Conservation (phyloP, 2,113 vertebrate species). For the Phaethon lepturus region DNA sequence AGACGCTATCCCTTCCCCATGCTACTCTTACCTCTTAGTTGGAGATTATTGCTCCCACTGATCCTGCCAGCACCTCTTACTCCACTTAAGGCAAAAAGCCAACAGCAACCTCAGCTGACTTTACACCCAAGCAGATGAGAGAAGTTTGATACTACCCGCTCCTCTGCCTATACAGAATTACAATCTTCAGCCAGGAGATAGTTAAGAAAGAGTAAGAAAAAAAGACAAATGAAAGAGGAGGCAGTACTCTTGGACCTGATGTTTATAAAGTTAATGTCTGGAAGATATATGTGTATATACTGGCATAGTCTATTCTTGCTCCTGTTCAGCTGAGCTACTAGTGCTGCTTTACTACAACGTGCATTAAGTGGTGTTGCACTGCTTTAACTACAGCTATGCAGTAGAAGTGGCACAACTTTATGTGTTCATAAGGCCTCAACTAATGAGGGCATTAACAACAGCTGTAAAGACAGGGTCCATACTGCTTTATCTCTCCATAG, state of each 20-base stretch:
- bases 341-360: neutral
- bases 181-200: neutral
- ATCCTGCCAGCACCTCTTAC: neutral
- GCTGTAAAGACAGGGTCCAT: neutral
- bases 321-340: neutral
- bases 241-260: neutral
- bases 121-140: neutral
- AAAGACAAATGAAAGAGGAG: neutral
- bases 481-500: neutral
- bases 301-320: neutral
- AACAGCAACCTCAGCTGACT: neutral
- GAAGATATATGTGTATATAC: neutral
- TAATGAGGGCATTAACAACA: neutral
- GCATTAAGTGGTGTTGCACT: neutral
- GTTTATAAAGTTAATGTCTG: neutral
- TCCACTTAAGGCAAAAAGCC: neutral
- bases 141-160: neutral
- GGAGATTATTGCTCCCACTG: neutral
- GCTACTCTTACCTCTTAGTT: neutral
- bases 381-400: neutral
- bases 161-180: neutral
- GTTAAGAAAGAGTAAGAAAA: neutral
- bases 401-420: neutral
- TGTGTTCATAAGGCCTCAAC: neutral
- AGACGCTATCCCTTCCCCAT: neutral